Evolutionary conservation across 2,888 invertebrate species (phyloP).

Genomic region (Priocnemis perturbator): DNA sequence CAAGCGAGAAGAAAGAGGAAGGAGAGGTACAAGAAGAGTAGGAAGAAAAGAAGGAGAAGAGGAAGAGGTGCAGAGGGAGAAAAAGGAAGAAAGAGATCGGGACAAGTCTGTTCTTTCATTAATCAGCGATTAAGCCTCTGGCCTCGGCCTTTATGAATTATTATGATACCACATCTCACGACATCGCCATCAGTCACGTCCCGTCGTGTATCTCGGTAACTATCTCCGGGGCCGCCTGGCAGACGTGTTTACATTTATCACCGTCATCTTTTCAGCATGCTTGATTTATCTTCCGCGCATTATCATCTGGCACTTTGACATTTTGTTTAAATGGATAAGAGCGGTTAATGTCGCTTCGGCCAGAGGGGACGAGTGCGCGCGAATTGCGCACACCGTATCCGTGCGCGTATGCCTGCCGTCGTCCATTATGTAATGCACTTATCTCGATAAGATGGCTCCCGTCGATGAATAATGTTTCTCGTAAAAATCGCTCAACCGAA

Average conservation of each 20-base stretch:
- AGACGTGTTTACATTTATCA: slow-evolving; percentile 74
- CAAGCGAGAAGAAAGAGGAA: slow-evolving; percentile 29
- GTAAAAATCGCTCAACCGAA: not conserved
- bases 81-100: slow-evolving; percentile 58
- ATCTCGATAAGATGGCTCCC: slow-evolving; percentile 14
- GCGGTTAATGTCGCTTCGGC: slow-evolving; percentile 60
- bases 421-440: not conserved
- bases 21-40: slow-evolving; percentile 24
- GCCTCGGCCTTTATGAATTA: slow-evolving; percentile 73
- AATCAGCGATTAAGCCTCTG: slow-evolving; percentile 73
- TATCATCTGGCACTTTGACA: slow-evolving; percentile 75
- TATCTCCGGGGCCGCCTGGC: slow-evolving; percentile 65
- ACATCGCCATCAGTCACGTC: slow-evolving; percentile 74
- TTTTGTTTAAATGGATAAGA: slow-evolving; percentile 74
- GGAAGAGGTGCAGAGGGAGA: slow-evolving; percentile 39
- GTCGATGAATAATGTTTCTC: slow-evolving; percentile 39
- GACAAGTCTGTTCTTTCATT: slow-evolving; percentile 70
- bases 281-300: slow-evolving; percentile 73
- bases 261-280: slow-evolving; percentile 74
- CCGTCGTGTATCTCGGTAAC: slow-evolving; percentile 68
- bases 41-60: slow-evolving; percentile 27
- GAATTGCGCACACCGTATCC: slow-evolving; percentile 32
- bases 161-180: slow-evolving; percentile 74
- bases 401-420: slow-evolving; percentile 21
- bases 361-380: slow-evolving; percentile 31